Conservation (phyloP, 2,888 invertebrate genomes). For the Sabatieria punctata region DNA sequence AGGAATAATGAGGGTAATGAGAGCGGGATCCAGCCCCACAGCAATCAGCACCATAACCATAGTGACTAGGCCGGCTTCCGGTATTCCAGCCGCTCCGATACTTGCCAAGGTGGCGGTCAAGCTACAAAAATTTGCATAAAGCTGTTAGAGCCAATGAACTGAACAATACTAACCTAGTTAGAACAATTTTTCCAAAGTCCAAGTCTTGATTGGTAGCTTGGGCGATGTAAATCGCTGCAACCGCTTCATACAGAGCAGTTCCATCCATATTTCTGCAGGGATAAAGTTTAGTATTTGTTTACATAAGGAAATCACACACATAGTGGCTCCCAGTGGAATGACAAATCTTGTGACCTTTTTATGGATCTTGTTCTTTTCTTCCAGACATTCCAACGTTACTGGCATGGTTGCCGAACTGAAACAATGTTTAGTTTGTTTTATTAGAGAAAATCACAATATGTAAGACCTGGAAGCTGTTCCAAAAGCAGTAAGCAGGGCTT, state of each 20-base stretch:
- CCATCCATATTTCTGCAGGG: constrained; percentile 38
- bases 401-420: constrained; percentile 68
- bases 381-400: constrained; percentile 67
- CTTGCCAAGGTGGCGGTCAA: constrained; percentile 90
- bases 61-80: constrained; percentile 25
- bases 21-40: constrained; percentile 30
- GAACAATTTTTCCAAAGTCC: constrained; percentile 4
- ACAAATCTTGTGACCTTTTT: constrained; percentile 67
- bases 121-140: no score
- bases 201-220: constrained; percentile 13
- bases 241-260: constrained; percentile 42
- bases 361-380: constrained; percentile 55
- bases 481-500: constrained; percentile 34
- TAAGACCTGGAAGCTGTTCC: constrained; percentile 35
- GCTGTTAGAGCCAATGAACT: no score
- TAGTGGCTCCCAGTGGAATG: constrained; percentile 67
- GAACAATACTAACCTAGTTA: not conserved
- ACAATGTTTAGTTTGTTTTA: no score
- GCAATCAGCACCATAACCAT: constrained; percentile 31
- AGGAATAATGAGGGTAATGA: constrained; percentile 32
- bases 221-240: constrained; percentile 42
- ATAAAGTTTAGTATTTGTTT: no score
- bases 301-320: constrained; percentile 3
- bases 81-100: constrained; percentile 85
- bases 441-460: no score